Conservation (phyloP, 2,113 vertebrate genomes). For the Trichechus manatus region DNA sequence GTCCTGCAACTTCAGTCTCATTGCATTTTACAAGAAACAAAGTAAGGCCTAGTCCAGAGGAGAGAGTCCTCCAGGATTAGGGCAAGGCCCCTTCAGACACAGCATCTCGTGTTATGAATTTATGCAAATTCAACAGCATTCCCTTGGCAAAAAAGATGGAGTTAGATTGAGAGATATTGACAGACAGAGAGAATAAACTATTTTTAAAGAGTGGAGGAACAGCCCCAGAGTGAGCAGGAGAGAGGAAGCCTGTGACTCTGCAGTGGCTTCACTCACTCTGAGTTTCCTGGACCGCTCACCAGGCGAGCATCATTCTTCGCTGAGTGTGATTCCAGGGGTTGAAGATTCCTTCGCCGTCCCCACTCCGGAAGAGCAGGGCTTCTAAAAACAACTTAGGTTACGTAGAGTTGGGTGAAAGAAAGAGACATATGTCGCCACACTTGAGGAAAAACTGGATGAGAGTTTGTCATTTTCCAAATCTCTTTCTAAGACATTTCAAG, state of each 20-base stretch:
- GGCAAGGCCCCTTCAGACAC: neutral
- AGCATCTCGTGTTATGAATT: neutral
- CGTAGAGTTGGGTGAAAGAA: neutral
- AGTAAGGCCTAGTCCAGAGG: neutral
- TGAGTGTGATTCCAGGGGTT: neutral
- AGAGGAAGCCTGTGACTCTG: no score
- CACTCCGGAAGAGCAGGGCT: neutral
- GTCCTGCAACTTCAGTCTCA: neutral
- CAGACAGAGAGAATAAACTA: neutral
- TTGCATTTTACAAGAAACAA: conserved; percentile 32
- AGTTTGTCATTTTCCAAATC: neutral
- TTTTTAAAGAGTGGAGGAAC: neutral
- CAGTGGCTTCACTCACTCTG: neutral
- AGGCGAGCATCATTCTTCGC: neutral
- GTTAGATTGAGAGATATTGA: neutral
- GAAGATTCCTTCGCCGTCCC: no score
- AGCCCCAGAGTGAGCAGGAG: neutral
- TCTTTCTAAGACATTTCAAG: neutral
- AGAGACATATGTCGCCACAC: neutral
- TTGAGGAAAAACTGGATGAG: neutral
- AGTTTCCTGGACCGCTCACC: neutral
- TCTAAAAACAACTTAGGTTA: neutral
- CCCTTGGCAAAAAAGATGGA: neutral
- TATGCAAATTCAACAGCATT: neutral
- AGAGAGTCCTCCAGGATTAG: neutral